Evolutionary conservation across 2,888 invertebrate genomes (phyloP), one percentile per base, ranked within the genome.

Genomic region (Troides oblongomaculatus): DNA sequence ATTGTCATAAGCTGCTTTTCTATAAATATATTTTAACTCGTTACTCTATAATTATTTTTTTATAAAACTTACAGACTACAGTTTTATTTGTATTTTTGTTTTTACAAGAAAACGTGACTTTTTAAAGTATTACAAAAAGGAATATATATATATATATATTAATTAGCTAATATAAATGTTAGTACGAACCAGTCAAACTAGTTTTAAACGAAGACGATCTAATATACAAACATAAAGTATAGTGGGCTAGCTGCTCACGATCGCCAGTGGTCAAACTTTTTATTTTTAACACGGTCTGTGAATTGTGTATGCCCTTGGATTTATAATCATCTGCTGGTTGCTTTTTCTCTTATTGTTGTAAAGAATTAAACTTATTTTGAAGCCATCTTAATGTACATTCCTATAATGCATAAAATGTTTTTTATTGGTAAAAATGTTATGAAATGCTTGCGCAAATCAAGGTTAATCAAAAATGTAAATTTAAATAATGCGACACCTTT

Each of bases 141-240:
- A 46, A 43, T 39, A 21, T 21, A 30, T 30, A 30, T 30, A 30
- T 30, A 30, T 30, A 30, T n/a, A 56, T 4, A 56, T 18, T 56
- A 56, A 56, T 56, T 56, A 56, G n/a, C 56, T 56, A 21, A n/a
- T 56, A n/a, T 18, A 56, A 56, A 21, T 56, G 21, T 56, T 21
- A 21, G 21, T 7, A 21, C 56, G 18, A 56, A 21, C 56, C 77
- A 75, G 86, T 80, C 77, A 72, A 79, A 79, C 88, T 79, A 83
- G 88, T 87, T 86, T 80, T 72, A 62, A 74, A 69, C 74, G 76
- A 77, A 75, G 80, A 85, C 83, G 86, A 85, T 81, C 84, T 78
- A 21, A 21, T 21, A 21, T 21, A 75, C 78, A 75, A 75, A 74
- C 30, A 74, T 30, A 59, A 71, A 25, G 65, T 60, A 68, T 66